These are phyloP conservation scores for Pseudococcus jackbeardsleyi DNA, from an alignment of 2,888 invertebrate species.

Conservation along the genomic window DNA sequence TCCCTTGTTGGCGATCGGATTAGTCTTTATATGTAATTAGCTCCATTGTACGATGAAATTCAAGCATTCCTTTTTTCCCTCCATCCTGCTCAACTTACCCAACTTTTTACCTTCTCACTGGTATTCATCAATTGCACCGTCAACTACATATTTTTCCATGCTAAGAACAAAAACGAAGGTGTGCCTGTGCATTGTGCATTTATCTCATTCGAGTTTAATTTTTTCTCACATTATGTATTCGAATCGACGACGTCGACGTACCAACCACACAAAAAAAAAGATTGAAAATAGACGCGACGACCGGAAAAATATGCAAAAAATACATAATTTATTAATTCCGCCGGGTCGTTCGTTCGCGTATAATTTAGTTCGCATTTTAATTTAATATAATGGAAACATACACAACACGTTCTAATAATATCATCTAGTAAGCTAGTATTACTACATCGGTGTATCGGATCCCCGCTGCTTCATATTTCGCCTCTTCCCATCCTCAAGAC, in stretches of 20 bases:
- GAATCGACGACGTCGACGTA: background rate
- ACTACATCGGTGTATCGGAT: background rate
- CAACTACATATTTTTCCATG: no score
- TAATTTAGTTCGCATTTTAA: background rate
- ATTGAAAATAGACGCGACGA: background rate
- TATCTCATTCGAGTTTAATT: background rate
- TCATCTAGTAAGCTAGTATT: background rate
- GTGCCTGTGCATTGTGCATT: no score
- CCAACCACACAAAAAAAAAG: background rate
- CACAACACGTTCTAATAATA: background rate
- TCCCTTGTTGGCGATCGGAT: no score
- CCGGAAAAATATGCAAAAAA: background rate
- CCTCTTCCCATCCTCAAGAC: background rate
- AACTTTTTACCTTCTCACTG: no score
- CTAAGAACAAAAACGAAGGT: no score
- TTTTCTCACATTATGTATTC: background rate
- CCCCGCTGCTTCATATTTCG: background rate
- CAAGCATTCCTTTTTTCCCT: no score
- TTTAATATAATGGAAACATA: background rate
- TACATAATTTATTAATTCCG: conserved; percentile 2
- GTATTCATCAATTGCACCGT: no score
- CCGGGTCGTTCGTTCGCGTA: background rate
- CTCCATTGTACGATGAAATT: no score
- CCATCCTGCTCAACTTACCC: no score
- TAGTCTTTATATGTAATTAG: no score